Evolutionary conservation across 2,797 vertebrate genomes (phyloP), one percentile per base, ranked within the genome.

Genomic region (Cetoscarus ocellatus): DNA sequence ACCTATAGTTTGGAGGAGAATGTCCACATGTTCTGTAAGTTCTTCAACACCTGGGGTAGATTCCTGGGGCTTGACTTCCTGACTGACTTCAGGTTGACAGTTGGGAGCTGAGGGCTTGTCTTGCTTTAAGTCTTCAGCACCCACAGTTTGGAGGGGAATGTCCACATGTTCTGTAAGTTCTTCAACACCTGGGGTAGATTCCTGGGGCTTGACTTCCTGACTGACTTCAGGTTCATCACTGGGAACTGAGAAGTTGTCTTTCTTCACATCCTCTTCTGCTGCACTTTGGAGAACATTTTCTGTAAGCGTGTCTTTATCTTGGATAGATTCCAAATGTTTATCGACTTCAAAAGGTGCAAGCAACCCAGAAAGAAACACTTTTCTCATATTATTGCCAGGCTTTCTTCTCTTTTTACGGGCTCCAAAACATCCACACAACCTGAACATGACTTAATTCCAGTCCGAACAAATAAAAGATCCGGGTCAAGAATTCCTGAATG

Each of bases 381-480:
- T 65, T 53, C 67, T 83, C 63, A 89, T 73, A 66, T 84, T 81
- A 3, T 58, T 74, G 3, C 19, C 65, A 42, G 64, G 65, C 50
- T 67, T 84, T 66, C 17, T 80, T 61, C 27, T 84, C 67, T 48
- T 82, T 58, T 67, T 78, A 48, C 58, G 5, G 3, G 12, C 13
- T 77, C 80, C 73, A 42, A 78, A 90, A 67, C 82, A 84, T 1
- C 65, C 71, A 52, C 63, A 90, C 18, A 80, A 71, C 17, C 69
- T 70, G 34, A 84, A 66, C 85, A 90, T 82, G 45, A 18, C 47
- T 60, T 2, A 8, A 38, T 15, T 8, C 42, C 56, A 18, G 18
- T 44, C 19, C 8, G 7, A 48, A 36, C 7, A 49, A 61, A 58
- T 27, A 8, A 59, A 48, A 58, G 13, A 40, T 79, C 61, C 58